Conservation (phyloP, 2,113 vertebrate genomes). For the Copsychus sechellarum region DNA sequence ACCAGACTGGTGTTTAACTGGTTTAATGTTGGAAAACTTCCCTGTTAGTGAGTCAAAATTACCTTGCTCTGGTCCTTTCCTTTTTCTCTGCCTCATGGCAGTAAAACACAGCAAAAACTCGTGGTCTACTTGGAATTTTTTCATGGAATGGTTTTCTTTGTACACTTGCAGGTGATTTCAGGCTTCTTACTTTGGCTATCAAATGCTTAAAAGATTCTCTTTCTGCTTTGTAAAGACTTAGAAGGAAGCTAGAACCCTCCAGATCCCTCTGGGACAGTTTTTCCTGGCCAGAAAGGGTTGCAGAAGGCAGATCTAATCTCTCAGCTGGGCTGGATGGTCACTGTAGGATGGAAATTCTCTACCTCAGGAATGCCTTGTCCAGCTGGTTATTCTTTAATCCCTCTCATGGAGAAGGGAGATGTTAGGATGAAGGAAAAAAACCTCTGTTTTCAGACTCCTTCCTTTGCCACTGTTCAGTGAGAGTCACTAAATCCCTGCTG, state of each 20-base stretch:
- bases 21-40: not conserved
- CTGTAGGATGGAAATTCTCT: not conserved
- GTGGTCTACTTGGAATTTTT: not conserved
- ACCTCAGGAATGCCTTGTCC: not conserved
- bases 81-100: not conserved
- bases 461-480: not conserved
- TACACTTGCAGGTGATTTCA: not conserved
- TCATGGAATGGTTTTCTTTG: not conserved
- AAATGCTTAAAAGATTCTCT: not conserved
- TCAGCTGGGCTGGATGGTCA: not conserved
- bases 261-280: not conserved
- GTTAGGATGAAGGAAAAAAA: rapidly evolving
- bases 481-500: not conserved
- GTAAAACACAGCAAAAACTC: not conserved
- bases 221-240: not conserved
- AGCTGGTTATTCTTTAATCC: not conserved
- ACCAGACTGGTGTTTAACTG: not conserved
- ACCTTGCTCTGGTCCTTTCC: not conserved
- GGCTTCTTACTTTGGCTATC: not conserved
- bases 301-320: not conserved
- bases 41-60: not conserved
- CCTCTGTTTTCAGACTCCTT: not conserved
- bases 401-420: not conserved
- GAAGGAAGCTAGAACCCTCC: not conserved
- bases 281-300: not conserved